Percentiles rank a stretch among this genome's conserved stretches.
These are phyloP conservation scores for Baronia brevicornis DNA, from an alignment of 2,888 invertebrate genomes.

Conservation along the genomic window DNA sequence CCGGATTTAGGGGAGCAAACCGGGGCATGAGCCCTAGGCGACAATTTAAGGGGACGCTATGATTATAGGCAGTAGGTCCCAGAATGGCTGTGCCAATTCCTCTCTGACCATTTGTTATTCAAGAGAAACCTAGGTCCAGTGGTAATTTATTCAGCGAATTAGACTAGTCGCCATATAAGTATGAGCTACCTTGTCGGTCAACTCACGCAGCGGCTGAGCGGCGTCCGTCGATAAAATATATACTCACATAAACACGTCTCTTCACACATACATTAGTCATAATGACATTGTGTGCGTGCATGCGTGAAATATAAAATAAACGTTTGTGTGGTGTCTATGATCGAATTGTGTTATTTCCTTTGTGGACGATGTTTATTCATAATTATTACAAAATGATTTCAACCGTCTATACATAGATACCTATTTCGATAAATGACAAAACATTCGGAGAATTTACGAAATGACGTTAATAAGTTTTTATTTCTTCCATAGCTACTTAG, in stretches of 20 bases:
- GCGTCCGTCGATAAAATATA: slow-evolving; percentile 52
- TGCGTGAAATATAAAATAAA: slow-evolving; percentile 27
- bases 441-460: too few relatives aligned
- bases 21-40: too few relatives aligned
- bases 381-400: too few relatives aligned
- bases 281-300: too few relatives aligned
- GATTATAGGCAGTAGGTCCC: too few relatives aligned
- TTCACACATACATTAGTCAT: slow-evolving; percentile 14
- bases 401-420: too few relatives aligned
- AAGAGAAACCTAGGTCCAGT: slow-evolving; percentile 60
- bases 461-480: too few relatives aligned
- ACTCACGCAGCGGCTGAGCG: slow-evolving; percentile 26
- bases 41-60: too few relatives aligned
- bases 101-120: slow-evolving; percentile 59
- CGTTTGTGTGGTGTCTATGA: slow-evolving; percentile 29
- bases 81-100: slow-evolving; percentile 56
- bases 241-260: slow-evolving; percentile 37
- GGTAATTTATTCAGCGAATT: slow-evolving; percentile 63
- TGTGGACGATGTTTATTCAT: too few relatives aligned
- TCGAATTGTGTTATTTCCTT: slow-evolving; percentile 38
- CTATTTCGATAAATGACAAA: too few relatives aligned
- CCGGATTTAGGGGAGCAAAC: too few relatives aligned
- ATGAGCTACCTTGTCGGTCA: slow-evolving; percentile 44
- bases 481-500: too few relatives aligned
- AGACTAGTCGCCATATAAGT: slow-evolving; percentile 67